phyloP scores from a whole-genome alignment of 2,113 vertebrate species.

The Clarias magur region DNA sequence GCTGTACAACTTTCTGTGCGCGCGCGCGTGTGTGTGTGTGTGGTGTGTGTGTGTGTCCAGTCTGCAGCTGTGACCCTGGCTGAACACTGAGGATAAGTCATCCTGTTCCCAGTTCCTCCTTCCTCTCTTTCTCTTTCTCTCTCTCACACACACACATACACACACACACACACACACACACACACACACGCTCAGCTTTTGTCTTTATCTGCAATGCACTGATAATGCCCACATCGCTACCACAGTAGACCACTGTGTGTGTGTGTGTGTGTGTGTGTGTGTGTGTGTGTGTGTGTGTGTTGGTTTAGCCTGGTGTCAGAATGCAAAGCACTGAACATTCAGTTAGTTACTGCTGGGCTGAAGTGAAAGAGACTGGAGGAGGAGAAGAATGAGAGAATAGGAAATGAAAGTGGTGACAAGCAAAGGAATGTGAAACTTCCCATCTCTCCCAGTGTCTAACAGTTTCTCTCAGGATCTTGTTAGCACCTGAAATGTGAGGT shows the following conservation, averaged over 20 bases:
- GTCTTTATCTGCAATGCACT: constrained; percentile 3
- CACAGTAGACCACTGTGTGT: constrained; percentile 9
- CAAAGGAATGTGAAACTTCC: constrained; percentile 1
- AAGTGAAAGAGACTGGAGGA: constrained; percentile 14
- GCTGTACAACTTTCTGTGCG: constrained; percentile 5
- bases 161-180: neutral
- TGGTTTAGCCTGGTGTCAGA: constrained; percentile 22
- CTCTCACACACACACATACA: neutral
- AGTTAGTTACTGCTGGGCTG: constrained; percentile 7
- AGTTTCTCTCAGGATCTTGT: constrained; percentile 17
- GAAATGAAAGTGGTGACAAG: constrained; percentile 9
- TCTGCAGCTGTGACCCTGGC: constrained; percentile 31
- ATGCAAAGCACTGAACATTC: constrained; percentile 19
- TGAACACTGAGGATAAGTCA: constrained; percentile 33
- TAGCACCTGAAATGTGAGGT: constrained; percentile 17
- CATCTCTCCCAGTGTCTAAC: neutral
- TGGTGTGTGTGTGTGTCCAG: neutral
- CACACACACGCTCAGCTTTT: constrained; percentile 3
- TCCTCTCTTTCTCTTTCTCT: neutral
- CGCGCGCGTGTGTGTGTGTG: constrained; percentile 8
- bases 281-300: constrained; percentile 14
- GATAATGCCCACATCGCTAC: constrained; percentile 4
- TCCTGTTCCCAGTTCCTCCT: constrained; percentile 24
- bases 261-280: constrained; percentile 15
- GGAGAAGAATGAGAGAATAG: constrained; percentile 23